Percentiles rank a stretch among this genome's conserved stretches.
phyloP scores from a whole-genome alignment of 2,888 invertebrate genomes.

The Troides aeacus region DNA sequence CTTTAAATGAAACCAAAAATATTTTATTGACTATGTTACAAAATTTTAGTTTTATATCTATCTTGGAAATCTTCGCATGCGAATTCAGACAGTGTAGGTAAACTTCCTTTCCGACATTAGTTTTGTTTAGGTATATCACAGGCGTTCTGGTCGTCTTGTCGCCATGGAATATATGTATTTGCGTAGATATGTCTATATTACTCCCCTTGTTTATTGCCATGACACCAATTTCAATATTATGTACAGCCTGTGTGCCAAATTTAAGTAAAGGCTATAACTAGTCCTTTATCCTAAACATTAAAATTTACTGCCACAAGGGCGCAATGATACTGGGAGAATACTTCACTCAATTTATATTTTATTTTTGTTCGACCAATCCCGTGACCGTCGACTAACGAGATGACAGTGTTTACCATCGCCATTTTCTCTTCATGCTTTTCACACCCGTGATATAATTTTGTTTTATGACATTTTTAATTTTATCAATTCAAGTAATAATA shows the following conservation, averaged over 20 bases:
- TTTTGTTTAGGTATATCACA: too few species aligned
- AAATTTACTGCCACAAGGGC: not conserved
- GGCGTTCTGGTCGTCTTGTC: too few species aligned
- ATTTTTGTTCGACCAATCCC: not conserved
- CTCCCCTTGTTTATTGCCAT: not conserved
- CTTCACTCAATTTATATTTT: not conserved
- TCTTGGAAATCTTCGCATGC: too few species aligned
- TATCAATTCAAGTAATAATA: not conserved
- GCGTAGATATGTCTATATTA: not conserved
- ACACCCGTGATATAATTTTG: not conserved
- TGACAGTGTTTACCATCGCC: not conserved
- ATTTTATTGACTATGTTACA: too few species aligned
- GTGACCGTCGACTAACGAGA: not conserved
- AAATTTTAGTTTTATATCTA: too few species aligned
- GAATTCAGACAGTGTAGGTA: too few species aligned
- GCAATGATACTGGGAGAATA: not conserved
- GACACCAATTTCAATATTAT: not conserved
- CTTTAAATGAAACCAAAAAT: too few species aligned
- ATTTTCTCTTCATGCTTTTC: not conserved
- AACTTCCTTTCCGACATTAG: too few species aligned
- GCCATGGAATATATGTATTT: too few species aligned
- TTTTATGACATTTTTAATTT: not conserved
- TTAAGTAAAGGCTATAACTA: not conserved
- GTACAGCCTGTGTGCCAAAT: not conserved
- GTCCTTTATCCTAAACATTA: not conserved